Conservation (phyloP, 92 coral and sea anemone genomes). For the Metridium senile region DNA sequence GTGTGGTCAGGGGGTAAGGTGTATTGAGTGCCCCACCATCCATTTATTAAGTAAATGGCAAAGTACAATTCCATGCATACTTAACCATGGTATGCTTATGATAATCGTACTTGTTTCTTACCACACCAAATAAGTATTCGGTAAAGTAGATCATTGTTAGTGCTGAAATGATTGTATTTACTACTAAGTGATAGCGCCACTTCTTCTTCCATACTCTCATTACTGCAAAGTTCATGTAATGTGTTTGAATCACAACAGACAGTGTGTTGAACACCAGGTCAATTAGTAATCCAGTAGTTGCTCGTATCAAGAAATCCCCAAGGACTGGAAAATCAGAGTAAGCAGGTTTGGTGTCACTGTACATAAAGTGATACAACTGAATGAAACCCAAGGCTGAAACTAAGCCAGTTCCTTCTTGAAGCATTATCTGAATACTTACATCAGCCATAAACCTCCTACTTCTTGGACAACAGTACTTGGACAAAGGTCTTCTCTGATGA, state of each 20-base stretch:
- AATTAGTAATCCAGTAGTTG: slow-evolving; percentile 40
- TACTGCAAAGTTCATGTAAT: slow-evolving; percentile 37
- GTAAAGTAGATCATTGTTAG: slow-evolving; percentile 43
- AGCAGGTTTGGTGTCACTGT: slow-evolving; percentile 20
- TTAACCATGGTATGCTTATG: neutral
- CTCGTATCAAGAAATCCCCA: slow-evolving; percentile 33
- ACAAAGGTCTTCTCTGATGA: neutral
- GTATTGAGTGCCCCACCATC: too few species aligned
- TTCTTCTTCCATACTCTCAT: slow-evolving; percentile 43
- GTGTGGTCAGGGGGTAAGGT: too few species aligned
- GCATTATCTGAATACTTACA: slow-evolving; percentile 49
- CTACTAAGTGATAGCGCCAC: slow-evolving; percentile 48
- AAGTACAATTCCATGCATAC: slow-evolving; percentile 21
- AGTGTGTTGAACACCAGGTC: slow-evolving; percentile 55
- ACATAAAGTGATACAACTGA: slow-evolving; percentile 41
- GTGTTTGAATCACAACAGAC: slow-evolving; percentile 43
- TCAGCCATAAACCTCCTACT: slow-evolving; percentile 60
- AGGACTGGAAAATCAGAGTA: slow-evolving; percentile 26
- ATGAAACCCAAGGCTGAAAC: slow-evolving; percentile 42
- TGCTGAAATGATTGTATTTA: slow-evolving; percentile 23
- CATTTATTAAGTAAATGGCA: neutral
- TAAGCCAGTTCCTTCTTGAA: slow-evolving; percentile 52
- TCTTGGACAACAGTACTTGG: slow-evolving; percentile 36
- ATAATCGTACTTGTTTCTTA: slow-evolving; percentile 21
- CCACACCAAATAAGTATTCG: slow-evolving; percentile 25